Conservation (phyloP, 2,888 invertebrate species). For the Lymantria dispar region DNA sequence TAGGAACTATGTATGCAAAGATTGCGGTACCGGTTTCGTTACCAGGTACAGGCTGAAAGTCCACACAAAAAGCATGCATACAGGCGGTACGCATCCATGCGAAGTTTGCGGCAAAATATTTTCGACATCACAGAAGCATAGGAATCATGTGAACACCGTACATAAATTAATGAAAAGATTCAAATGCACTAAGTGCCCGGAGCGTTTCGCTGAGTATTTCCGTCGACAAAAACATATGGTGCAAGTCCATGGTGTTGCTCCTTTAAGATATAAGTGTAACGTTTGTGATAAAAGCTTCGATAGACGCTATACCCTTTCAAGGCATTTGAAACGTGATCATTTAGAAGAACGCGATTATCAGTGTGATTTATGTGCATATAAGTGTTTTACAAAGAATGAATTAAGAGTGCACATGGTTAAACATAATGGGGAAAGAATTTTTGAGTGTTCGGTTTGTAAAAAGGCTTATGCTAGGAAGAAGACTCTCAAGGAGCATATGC, state of each 20-base stretch:
- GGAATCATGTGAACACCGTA: conserved; percentile 56
- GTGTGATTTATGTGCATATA: conserved; percentile 41
- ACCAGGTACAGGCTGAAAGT: conserved; percentile 62
- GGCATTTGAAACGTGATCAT: conserved; percentile 64
- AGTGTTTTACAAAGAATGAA: conserved; percentile 63
- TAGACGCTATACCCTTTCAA: conserved; percentile 49
- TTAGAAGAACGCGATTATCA: conserved; percentile 54
- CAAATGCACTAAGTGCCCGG: conserved; percentile 61
- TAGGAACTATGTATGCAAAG: conserved; percentile 63
- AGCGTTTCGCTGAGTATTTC: conserved; percentile 61
- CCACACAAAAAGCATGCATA: conserved; percentile 57
- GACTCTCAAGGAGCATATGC: conserved; percentile 63
- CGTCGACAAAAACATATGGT: conserved; percentile 63
- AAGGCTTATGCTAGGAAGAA: conserved; percentile 67
- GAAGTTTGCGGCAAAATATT: conserved; percentile 58
- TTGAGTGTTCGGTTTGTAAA: conserved; percentile 62
- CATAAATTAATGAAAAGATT: conserved; percentile 57
- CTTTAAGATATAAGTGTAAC: conserved; percentile 59
- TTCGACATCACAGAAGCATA: conserved; percentile 51
- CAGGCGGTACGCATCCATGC: conserved; percentile 49
- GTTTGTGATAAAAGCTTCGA: conserved; percentile 57
- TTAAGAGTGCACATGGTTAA: conserved; percentile 58
- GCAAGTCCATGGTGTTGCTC: conserved; percentile 51
- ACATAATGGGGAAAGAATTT: conserved; percentile 57
- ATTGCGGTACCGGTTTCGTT: conserved; percentile 65